A percentile compares a stretch with the other conserved stretches of the same genome.
phyloP scores from a whole-genome alignment of 2,113 vertebrate genomes.

The Sinosuthora webbiana region DNA sequence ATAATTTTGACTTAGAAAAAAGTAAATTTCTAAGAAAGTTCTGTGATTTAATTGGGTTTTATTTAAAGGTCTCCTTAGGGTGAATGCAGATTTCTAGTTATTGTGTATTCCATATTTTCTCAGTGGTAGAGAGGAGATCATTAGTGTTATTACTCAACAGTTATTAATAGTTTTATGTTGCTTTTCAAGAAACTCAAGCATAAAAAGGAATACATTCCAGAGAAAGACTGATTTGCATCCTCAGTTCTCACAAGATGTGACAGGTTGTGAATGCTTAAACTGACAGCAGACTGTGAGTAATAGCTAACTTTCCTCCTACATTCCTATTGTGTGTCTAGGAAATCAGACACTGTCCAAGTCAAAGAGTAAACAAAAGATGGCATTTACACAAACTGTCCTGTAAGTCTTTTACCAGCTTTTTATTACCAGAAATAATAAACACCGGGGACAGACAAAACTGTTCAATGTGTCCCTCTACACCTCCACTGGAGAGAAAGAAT shows the following conservation, averaged over 20 bases:
- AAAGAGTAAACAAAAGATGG: background rate
- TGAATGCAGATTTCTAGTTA: background rate
- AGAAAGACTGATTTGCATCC: slow-evolving; percentile 6
- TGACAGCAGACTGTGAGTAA: slow-evolving; percentile 31
- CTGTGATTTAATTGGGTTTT: background rate
- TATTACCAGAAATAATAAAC: background rate
- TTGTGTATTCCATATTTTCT: background rate
- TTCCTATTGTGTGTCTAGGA: background rate
- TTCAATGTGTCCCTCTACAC: background rate
- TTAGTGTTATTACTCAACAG: background rate
- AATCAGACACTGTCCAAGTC: background rate
- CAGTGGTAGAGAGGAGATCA: background rate
- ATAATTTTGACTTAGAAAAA: background rate
- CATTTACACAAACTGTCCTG: background rate
- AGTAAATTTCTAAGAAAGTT: background rate
- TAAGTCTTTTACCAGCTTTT: background rate
- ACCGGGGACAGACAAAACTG: background rate
- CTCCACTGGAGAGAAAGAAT: background rate
- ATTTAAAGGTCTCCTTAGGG: background rate
- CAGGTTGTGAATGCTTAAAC: slow-evolving; percentile 39
- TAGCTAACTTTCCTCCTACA: background rate
- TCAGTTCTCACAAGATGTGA: background rate
- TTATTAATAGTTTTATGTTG: background rate
- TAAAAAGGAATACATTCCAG: background rate
- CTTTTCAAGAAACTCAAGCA: background rate